phyloP scores from a whole-genome alignment of 2,888 invertebrate genomes.

The Diadegma fenestrale region DNA sequence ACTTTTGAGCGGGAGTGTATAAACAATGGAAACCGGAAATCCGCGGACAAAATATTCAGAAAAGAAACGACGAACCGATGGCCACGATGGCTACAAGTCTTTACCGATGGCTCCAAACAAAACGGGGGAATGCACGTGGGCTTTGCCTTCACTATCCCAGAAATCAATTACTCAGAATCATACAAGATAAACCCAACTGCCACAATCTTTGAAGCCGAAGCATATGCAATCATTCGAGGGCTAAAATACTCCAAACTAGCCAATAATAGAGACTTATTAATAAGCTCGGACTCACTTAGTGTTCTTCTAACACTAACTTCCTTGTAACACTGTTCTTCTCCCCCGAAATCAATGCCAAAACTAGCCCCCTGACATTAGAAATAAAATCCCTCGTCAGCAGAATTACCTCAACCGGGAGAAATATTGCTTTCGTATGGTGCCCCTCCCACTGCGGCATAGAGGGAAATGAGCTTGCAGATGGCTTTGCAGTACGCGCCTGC shows the following conservation, averaged over 20 bases:
- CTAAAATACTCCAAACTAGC: neutral
- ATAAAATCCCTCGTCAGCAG: neutral
- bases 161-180: too few species aligned
- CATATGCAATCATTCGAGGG: neutral
- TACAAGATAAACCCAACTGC: neutral
- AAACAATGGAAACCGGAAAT: neutral
- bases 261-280: neutral
- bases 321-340: too few species aligned
- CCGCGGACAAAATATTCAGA: neutral
- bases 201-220: constrained; percentile 26
- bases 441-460: neutral
- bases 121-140: too few species aligned
- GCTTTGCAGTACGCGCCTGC: neutral
- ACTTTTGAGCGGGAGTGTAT: too few species aligned
- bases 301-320: neutral
- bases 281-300: neutral
- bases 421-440: neutral
- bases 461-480: neutral
- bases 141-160: too few species aligned
- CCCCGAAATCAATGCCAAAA: neutral
- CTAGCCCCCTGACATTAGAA: neutral
- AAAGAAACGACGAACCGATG: neutral
- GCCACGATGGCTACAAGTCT: constrained; percentile 2
- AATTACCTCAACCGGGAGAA: neutral
- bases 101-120: constrained; percentile 4